These are phyloP conservation scores for Xyliphius kryptos DNA, from an alignment of 2,113 vertebrate species.

Conservation along the genomic window DNA sequence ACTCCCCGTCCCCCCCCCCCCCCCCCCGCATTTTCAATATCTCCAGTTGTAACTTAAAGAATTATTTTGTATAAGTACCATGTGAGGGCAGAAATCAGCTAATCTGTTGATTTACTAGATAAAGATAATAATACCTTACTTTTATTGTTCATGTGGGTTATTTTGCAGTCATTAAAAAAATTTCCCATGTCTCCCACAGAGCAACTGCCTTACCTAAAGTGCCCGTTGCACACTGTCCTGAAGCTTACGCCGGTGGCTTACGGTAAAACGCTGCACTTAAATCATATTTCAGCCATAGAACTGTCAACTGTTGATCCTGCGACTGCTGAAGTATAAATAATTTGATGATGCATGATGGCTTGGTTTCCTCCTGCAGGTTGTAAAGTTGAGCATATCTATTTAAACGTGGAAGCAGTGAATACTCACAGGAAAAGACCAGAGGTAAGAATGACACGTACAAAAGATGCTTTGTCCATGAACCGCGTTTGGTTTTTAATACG, in stretches of 20 bases:
- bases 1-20: too few species aligned
- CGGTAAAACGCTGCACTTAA: conserved; percentile 63
- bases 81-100: background rate
- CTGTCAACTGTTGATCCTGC: background rate
- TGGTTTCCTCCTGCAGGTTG: conserved; percentile 63
- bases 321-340: background rate
- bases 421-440: conserved; percentile 87
- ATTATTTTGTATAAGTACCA: too few species aligned
- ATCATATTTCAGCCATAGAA: background rate
- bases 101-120: background rate
- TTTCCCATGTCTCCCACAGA: conserved; percentile 59
- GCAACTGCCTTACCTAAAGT: conserved; percentile 94
- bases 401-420: conserved; percentile 90
- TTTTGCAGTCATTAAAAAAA: background rate
- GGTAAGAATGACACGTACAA: conserved; percentile 62
- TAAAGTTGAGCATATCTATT: conserved; percentile 81
- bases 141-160: background rate
- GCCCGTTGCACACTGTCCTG: conserved; percentile 87
- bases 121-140: too few species aligned
- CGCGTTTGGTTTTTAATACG: too few species aligned
- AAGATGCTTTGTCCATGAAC: too few species aligned
- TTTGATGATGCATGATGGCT: background rate
- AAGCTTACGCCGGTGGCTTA: conserved; percentile 96
- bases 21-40: too few species aligned
- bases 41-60: too few species aligned